phyloP scores from a whole-genome alignment of 2,888 invertebrate species.

The Drosophila putrida region DNA sequence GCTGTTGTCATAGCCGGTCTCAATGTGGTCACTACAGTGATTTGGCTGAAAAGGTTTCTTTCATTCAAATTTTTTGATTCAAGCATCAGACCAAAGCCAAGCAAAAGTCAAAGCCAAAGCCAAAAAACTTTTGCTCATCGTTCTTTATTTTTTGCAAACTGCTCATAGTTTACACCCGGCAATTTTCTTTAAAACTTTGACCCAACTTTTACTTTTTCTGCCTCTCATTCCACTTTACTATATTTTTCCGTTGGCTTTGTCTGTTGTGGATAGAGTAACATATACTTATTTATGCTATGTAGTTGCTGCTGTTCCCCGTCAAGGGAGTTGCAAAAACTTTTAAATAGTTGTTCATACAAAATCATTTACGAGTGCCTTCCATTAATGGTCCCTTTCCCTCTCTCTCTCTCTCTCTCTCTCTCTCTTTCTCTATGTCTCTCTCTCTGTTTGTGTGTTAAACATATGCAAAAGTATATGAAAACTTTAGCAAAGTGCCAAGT shows the following conservation, averaged over 20 bases:
- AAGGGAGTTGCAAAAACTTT: constrained; percentile 61
- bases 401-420: neutral
- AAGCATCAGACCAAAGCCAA: neutral
- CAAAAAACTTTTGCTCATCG: constrained; percentile 47
- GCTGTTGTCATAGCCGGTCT: neutral
- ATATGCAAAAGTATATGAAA: constrained; percentile 45
- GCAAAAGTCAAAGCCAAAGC: neutral
- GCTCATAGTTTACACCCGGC: constrained; percentile 41
- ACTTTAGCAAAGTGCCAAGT: constrained; percentile 48
- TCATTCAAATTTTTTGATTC: constrained; percentile 10
- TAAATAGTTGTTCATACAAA: constrained; percentile 74
- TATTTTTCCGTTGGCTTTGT: neutral
- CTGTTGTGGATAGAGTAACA: constrained; percentile 32
- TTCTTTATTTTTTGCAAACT: constrained; percentile 27
- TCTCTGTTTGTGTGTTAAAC: constrained; percentile 12
- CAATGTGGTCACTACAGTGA: constrained; percentile 25
- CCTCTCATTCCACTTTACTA: neutral
- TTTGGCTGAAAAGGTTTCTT: constrained; percentile 51
- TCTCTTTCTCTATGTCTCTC: constrained; percentile 1
- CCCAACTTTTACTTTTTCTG: constrained; percentile 38
- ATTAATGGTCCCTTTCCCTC: constrained; percentile 7
- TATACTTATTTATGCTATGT: constrained; percentile 38
- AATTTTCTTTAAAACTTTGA: constrained; percentile 60
- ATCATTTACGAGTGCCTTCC: constrained; percentile 68
- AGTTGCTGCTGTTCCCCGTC: constrained; percentile 19